Conservation (phyloP, 2,113 vertebrate genomes). For the Perognathus longimembris region DNA sequence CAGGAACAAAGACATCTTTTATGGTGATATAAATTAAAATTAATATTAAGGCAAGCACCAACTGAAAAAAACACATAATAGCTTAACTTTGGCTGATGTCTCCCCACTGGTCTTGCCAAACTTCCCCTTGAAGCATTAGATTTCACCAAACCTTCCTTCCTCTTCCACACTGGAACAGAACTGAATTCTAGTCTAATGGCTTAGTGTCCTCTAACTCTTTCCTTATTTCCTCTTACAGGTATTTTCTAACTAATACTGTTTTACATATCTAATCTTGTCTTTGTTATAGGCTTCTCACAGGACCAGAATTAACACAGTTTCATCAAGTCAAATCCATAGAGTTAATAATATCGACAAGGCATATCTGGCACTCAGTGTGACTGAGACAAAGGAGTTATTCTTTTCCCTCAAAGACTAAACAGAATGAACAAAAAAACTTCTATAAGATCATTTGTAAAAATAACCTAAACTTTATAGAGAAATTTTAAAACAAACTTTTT, state of each 20-base stretch:
- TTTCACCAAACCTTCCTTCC: not conserved
- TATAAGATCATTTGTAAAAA: constrained; percentile 21
- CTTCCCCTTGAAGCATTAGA: not conserved
- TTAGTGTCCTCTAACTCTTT: not conserved
- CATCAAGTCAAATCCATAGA: not conserved
- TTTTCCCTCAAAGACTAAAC: constrained; percentile 3
- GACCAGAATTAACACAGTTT: not conserved
- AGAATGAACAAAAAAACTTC: not conserved
- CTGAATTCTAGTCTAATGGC: not conserved
- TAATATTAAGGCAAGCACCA: not conserved
- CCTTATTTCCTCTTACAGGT: not conserved
- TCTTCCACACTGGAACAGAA: not conserved
- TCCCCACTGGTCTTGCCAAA: not conserved
- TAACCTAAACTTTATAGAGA: not conserved
- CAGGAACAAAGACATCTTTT: not conserved
- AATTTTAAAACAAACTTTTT: not conserved
- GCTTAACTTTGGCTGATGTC: not conserved
- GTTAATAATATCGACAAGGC: not conserved
- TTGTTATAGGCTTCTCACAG: not conserved
- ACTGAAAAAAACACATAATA: not conserved
- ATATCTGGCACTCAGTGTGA: not conserved
- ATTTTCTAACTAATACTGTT: not conserved
- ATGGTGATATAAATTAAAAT: not conserved
- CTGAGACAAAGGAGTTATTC: not conserved
- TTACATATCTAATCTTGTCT: not conserved